Base-by-base conservation (phyloP, 1,140 invertebrate species). In the Acromyrmex charruanus region DNA sequence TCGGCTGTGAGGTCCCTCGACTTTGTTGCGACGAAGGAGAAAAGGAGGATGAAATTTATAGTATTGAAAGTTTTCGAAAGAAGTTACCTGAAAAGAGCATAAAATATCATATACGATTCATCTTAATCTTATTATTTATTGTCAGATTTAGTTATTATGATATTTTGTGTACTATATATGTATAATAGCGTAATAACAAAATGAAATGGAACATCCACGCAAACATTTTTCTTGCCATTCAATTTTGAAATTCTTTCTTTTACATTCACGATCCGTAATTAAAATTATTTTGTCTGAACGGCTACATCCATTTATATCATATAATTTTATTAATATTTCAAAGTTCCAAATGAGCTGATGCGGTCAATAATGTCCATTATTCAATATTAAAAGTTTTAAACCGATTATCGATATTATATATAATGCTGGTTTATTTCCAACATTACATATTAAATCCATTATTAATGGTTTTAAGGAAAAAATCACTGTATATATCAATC, bases 21-120 rank as follows among this genome's bases (percentile, higher is more conserved):
- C 53, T 59, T 86, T 89, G 79, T 81, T 59, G n/a, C 65, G 72
- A 84, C 39, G 74, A 28, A 21, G 16, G 18, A 18, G 86, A 66
- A 69, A 28, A 55, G 28, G 39, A 31, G n/a, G 16, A 44, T 16
- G 21, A 61, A 75, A 84, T 31, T 16, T 55, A 35, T 49, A 61
- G 49, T 25, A 55, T 69, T 58, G 69, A 63, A 63, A 75, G 72
- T 74, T 74, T 39, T 55, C 18, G 28, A 25, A 51, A 28, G 21
- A 28, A 18, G 25, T 55, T 16, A 39, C 21, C 39, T 53, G n/a
- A 21, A 53, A 71, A 63, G 3, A 7, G n/a, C 1, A n/a, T 35
- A 14, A 71, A 31, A 39, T 18, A 39, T 69, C 25, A n/a, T 44
- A 25, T 1, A 1, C 25, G 16, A 65, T 79, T 12, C 31, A 71